Percentiles rank a stretch among this genome's conserved stretches.
Conservation (phyloP, 2,113 vertebrate species). For the mouse (Mus musculus) region GRCm39 chr12:80635501-80636000, state of each 20-base stretch:
- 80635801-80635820: background rate
- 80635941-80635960: background rate
- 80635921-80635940: background rate
- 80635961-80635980: no score
- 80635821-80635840: background rate
- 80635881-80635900: background rate
- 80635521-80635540: background rate
- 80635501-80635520: background rate
- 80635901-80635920: background rate
- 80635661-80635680: background rate
- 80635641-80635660: background rate
- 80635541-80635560: background rate
- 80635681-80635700: background rate
- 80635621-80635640: background rate
- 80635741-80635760: background rate
- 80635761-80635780: background rate
- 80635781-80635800: no score
- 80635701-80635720: background rate
- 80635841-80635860: accelerated
- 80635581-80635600: background rate
- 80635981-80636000: background rate
- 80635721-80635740: background rate
- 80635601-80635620: background rate
- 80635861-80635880: background rate
- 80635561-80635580: conserved; percentile 4